Evolutionary conservation across 2,888 invertebrate species (phyloP).

Genomic region (Volucella inflata): DNA sequence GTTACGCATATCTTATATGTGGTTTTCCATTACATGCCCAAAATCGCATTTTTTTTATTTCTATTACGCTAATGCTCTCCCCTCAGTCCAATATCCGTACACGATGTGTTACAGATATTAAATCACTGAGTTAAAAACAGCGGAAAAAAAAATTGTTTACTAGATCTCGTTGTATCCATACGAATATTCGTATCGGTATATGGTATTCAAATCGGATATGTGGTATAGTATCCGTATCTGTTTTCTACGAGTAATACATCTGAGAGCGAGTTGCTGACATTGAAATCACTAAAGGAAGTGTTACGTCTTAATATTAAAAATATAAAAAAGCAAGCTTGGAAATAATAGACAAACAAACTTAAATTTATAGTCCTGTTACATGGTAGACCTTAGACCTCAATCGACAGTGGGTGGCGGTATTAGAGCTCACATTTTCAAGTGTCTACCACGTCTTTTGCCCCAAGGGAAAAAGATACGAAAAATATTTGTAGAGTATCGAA

Average conservation of each 20-base stretch:
- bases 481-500: slow-evolving; percentile 39
- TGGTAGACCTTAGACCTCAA: too few relatives aligned
- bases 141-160: slow-evolving; percentile 4
- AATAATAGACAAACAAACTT: slow-evolving; percentile 21
- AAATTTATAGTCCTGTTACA: slow-evolving; percentile 1
- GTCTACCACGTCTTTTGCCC: background rate
- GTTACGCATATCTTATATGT: slow-evolving; percentile 20
- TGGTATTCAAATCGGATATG: slow-evolving; percentile 12
- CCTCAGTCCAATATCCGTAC: slow-evolving; percentile 2
- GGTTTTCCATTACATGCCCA: slow-evolving; percentile 7
- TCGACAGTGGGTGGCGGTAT: background rate
- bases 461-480: slow-evolving; percentile 34
- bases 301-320: slow-evolving; percentile 25
- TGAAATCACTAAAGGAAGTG: background rate
- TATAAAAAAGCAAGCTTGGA: background rate
- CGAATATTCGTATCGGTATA: background rate
- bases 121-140: slow-evolving; percentile 4
- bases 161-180: background rate
- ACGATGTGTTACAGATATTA: slow-evolving; percentile 29
- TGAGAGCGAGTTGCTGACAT: background rate
- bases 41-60: slow-evolving; percentile 44
- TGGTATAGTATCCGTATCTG: background rate
- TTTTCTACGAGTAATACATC: too few relatives aligned
- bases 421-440: background rate
- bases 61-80: slow-evolving; percentile 41